A percentile compares a stretch with the other conserved stretches of the same genome.
These are phyloP conservation scores for Stenolophus ochropezus DNA, from an alignment of 2,888 invertebrate genomes.

Conservation along the genomic window DNA sequence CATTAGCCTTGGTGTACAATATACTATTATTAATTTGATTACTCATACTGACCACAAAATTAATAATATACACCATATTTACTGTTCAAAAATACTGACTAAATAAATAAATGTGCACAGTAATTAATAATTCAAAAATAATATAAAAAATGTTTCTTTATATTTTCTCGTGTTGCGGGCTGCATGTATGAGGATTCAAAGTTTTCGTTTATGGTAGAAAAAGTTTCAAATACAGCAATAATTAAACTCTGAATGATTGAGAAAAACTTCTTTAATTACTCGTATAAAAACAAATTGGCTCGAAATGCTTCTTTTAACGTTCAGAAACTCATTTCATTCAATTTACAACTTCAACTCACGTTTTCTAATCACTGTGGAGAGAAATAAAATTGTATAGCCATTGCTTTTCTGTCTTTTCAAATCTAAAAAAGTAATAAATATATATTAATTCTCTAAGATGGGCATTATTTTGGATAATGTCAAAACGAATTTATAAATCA, in stretches of 20 bases:
- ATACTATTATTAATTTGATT: too few relatives aligned
- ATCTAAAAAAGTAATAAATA: neutral
- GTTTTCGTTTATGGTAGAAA: neutral
- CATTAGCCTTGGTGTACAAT: too few relatives aligned
- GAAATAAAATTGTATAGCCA: constrained; percentile 2
- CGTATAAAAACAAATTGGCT: constrained; percentile 54
- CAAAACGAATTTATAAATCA: constrained; percentile 3
- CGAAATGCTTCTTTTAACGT: constrained; percentile 37
- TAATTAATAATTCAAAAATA: too few relatives aligned
- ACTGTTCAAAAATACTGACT: too few relatives aligned
- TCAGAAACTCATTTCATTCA: constrained; percentile 50
- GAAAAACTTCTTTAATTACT: constrained; percentile 58
- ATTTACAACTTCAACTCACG: constrained; percentile 43
- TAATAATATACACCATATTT: too few relatives aligned
- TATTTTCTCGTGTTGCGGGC: too few relatives aligned
- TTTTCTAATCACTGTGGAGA: constrained; percentile 49
- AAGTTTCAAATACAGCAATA: constrained; percentile 19
- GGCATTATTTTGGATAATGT: constrained; percentile 1
- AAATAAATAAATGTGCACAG: too few relatives aligned
- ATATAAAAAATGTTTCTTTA: too few relatives aligned
- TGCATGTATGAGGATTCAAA: constrained; percentile 37
- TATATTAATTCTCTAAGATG: neutral
- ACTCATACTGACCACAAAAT: too few relatives aligned
- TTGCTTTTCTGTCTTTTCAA: too few relatives aligned
- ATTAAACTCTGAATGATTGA: constrained; percentile 51